A percentile compares a stretch with the other conserved stretches of the same genome.
These are phyloP conservation scores for Epizoanthus stellaris DNA, from an alignment of 92 coral and sea anemone species.

Conservation along the genomic window DNA sequence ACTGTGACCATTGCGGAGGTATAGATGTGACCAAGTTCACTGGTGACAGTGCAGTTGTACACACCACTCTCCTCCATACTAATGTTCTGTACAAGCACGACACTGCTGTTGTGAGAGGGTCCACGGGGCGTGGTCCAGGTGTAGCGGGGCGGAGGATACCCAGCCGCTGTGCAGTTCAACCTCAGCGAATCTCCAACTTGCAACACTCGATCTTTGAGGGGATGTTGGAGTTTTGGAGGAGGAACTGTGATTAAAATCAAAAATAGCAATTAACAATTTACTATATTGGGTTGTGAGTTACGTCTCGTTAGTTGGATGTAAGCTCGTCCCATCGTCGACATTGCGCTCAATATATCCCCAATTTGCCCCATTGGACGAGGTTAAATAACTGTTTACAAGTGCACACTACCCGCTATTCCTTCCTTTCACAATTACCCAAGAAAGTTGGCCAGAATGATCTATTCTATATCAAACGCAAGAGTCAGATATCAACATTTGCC, in stretches of 20 bases:
- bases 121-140: not conserved
- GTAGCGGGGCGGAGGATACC: not conserved
- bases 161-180: not conserved
- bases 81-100: too few species aligned
- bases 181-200: not conserved
- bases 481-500: too few species aligned
- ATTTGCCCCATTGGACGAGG: too few species aligned
- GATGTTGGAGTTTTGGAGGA: not conserved
- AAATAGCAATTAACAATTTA: not conserved
- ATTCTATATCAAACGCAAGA: too few species aligned
- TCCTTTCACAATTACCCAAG: too few species aligned
- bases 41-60: too few species aligned
- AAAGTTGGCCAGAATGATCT: too few species aligned
- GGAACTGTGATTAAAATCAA: not conserved
- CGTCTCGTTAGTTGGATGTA: not conserved
- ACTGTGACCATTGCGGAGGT: too few species aligned
- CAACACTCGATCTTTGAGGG: not conserved
- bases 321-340: not conserved
- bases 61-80: too few species aligned
- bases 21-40: too few species aligned
- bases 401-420: too few species aligned
- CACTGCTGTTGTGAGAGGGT: not conserved
- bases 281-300: not conserved
- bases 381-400: too few species aligned
- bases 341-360: not conserved